Conservation (phyloP, 2,113 vertebrate genomes). For the Hepsetus odoe region DNA sequence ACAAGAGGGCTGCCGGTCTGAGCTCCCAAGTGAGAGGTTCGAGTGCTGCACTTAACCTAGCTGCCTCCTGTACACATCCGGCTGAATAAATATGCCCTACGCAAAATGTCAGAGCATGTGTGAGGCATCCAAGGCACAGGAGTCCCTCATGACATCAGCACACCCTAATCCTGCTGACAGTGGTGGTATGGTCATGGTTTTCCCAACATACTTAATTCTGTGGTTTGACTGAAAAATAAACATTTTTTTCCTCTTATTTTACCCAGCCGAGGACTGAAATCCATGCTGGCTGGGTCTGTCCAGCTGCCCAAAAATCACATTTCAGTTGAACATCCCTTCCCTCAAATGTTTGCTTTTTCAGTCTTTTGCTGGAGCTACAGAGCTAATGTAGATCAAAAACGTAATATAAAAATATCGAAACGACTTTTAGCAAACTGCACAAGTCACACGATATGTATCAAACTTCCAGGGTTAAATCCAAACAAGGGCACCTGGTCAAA, state of each 20-base stretch:
- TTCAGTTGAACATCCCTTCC: too few relatives aligned
- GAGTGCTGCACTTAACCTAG: constrained; percentile 77
- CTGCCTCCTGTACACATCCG: constrained; percentile 73
- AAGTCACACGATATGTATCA: not conserved
- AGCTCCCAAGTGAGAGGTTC: constrained; percentile 75
- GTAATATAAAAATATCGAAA: not conserved
- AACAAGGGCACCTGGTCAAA: too few relatives aligned
- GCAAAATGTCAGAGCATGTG: constrained; percentile 72
- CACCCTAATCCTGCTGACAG: not conserved
- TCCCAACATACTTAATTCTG: not conserved
- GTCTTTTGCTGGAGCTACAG: not conserved
- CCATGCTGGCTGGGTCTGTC: too few relatives aligned
- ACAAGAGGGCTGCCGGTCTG: constrained; percentile 75
- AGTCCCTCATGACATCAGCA: constrained; percentile 43
- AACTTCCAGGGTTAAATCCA: too few relatives aligned
- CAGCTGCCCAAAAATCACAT: too few relatives aligned
- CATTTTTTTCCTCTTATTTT: not conserved
- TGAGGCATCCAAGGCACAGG: constrained; percentile 42
- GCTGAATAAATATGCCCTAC: constrained; percentile 78
- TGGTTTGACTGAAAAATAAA: not conserved
- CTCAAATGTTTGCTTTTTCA: not conserved
- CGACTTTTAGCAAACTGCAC: not conserved
- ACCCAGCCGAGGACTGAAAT: too few relatives aligned
- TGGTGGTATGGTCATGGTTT: not conserved
- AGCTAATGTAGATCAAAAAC: not conserved